Percentiles rank a stretch among this genome's conserved stretches.
phyloP scores from a whole-genome alignment of 2,797 vertebrate species.

The Eleutherodactylus coqui region DNA sequence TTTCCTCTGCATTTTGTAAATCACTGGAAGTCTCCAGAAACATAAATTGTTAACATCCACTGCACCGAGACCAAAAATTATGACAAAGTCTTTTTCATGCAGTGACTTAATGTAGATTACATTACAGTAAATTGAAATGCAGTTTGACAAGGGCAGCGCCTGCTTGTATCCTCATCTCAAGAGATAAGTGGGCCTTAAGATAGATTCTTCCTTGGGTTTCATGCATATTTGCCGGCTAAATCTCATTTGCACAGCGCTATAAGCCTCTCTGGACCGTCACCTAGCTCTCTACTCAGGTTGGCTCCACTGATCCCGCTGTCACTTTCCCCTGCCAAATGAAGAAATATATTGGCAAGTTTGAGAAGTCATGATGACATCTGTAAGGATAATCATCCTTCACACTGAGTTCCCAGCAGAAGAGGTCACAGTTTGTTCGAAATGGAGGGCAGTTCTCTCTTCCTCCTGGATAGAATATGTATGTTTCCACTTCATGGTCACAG shows the following conservation, averaged over 20 bases:
- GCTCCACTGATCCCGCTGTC: slow-evolving; percentile 30
- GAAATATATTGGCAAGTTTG: slow-evolving; percentile 41
- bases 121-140: slow-evolving; percentile 12
- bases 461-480: slow-evolving; percentile 26
- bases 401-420: slow-evolving; percentile 51
- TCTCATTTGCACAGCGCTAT: not conserved
- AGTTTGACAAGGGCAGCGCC: not conserved
- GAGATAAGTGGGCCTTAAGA: not conserved
- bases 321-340: slow-evolving; percentile 15
- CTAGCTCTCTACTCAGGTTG: slow-evolving; percentile 14
- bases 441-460: slow-evolving; percentile 30
- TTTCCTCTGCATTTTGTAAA: not conserved
- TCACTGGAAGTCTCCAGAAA: not conserved
- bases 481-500: slow-evolving; percentile 39
- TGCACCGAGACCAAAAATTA: not conserved
- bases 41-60: slow-evolving; percentile 15
- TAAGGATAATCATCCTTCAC: slow-evolving; percentile 42
- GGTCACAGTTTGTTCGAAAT: slow-evolving; percentile 34
- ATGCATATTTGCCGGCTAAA: not conserved
- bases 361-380: slow-evolving; percentile 48
- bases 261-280: not conserved
- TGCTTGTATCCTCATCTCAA: not conserved
- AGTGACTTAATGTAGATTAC: slow-evolving; percentile 1
- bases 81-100: not conserved
- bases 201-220: not conserved